These are phyloP conservation scores for Nyctereutes procyonoides DNA, from an alignment of 2,113 vertebrate species.

Conservation along the genomic window DNA sequence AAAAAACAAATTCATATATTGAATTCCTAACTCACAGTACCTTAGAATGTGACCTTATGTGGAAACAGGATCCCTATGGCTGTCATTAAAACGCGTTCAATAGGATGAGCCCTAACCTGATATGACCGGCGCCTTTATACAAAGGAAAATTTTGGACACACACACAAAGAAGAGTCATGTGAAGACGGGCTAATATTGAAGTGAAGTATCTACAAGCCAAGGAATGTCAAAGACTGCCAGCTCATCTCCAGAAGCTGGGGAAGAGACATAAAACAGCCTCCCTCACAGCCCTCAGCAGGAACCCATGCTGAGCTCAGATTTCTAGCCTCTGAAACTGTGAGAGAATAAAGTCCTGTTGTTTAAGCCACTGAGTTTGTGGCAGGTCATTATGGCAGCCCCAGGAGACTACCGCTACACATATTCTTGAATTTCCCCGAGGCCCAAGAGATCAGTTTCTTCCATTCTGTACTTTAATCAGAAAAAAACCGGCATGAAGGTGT, in stretches of 20 bases:
- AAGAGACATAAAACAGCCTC: background rate
- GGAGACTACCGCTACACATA: background rate
- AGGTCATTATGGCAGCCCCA: background rate
- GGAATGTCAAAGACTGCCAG: background rate
- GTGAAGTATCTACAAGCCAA: too few species aligned
- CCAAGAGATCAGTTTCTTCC: background rate
- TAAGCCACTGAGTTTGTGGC: background rate
- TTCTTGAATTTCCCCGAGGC: background rate
- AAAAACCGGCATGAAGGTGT: background rate
- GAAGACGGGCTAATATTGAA: background rate
- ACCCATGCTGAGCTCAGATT: background rate
- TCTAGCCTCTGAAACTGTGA: background rate
- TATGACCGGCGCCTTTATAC: background rate
- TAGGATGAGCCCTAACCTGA: background rate
- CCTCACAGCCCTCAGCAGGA: background rate
- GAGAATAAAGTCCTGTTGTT: background rate
- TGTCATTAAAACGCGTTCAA: background rate
- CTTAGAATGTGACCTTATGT: background rate
- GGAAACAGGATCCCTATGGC: background rate
- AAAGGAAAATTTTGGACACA: background rate
- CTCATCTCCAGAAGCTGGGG: background rate
- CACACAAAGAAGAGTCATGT: background rate
- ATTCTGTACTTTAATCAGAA: background rate
- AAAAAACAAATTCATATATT: background rate
- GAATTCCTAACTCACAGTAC: background rate